Conservation (phyloP, 2,888 invertebrate species). For the Nipponacmea schrenckii region DNA sequence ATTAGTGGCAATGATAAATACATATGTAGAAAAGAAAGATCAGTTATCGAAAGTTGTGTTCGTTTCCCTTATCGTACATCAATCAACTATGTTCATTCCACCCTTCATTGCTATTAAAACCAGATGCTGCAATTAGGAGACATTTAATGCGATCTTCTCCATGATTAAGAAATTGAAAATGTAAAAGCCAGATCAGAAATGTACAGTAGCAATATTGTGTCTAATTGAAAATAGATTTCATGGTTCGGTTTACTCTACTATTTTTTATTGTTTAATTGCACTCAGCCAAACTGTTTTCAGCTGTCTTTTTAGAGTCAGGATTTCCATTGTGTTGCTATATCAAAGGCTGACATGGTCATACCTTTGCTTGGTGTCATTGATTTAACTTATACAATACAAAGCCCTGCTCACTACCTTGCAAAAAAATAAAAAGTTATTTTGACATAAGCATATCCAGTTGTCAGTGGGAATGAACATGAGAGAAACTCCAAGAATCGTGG, state of each 20-base stretch:
- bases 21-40: constrained; percentile 5
- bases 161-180: constrained; percentile 20
- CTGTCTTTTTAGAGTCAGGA: too few relatives aligned
- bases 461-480: too few relatives aligned
- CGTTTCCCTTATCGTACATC: constrained; percentile 2
- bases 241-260: neutral
- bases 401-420: too few relatives aligned
- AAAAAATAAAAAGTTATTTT: too few relatives aligned
- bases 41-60: neutral
- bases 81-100: constrained; percentile 5
- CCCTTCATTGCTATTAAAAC: constrained; percentile 19
- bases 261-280: constrained; percentile 1
- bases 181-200: constrained; percentile 5
- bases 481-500: too few relatives aligned
- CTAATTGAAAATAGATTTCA: constrained; percentile 8
- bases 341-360: too few relatives aligned
- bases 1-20: constrained; percentile 8
- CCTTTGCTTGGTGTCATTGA: too few relatives aligned
- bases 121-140: constrained; percentile 24
- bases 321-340: too few relatives aligned
- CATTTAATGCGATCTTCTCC: constrained; percentile 28
- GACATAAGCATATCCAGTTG: too few relatives aligned
- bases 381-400: too few relatives aligned
- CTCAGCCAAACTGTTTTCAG: neutral
- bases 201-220: constrained; percentile 1